A percentile compares a stretch with the other conserved stretches of the same genome.
Evolutionary conservation across 2,888 invertebrate species (phyloP).

Genomic region (Trissolcus japonicus): DNA sequence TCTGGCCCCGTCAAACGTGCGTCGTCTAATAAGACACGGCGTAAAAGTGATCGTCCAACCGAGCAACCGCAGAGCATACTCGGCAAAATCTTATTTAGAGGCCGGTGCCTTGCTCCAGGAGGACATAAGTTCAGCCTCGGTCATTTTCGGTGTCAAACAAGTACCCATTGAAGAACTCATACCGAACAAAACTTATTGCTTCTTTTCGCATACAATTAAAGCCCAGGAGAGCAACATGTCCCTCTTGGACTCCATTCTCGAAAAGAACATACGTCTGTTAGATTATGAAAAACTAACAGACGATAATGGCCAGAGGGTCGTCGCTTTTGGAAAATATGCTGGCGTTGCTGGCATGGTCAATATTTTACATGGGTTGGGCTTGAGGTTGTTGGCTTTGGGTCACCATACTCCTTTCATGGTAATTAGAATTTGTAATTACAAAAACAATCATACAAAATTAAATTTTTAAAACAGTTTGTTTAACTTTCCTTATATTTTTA

Average conservation of each 20-base stretch:
- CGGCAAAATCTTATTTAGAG: conserved; percentile 95
- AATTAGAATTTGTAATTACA: conserved; percentile 55
- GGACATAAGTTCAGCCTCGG: conserved; percentile 95
- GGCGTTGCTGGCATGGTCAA: conserved; percentile 99
- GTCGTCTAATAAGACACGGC: conserved; percentile 89
- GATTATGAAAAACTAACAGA: conserved; percentile 99
- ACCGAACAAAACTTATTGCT: conserved; percentile 97
- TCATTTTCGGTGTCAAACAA: conserved; percentile 98
- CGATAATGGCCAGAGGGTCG: conserved; percentile 90
- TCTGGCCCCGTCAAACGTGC: conserved; percentile 93
- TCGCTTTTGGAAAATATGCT: conserved; percentile 99
- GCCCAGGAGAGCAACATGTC: conserved; percentile 99
- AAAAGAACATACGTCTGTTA: conserved; percentile 96
- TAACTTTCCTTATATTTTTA: too few relatives aligned
- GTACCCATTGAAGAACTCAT: conserved; percentile 94
- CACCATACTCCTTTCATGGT: conserved; percentile 99
- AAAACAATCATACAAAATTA: too few relatives aligned
- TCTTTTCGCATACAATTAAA: conserved; percentile 99
- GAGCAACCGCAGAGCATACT: conserved; percentile 97
- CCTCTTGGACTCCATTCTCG: conserved; percentile 94
- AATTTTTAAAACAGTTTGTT: too few relatives aligned
- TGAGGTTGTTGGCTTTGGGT: conserved; percentile 94
- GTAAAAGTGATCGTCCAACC: conserved; percentile 98
- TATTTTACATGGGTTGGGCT: conserved; percentile 96
- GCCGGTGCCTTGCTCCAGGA: conserved; percentile 96